Conservation (phyloP, 2,113 vertebrate genomes). For the Centropristis striata region DNA sequence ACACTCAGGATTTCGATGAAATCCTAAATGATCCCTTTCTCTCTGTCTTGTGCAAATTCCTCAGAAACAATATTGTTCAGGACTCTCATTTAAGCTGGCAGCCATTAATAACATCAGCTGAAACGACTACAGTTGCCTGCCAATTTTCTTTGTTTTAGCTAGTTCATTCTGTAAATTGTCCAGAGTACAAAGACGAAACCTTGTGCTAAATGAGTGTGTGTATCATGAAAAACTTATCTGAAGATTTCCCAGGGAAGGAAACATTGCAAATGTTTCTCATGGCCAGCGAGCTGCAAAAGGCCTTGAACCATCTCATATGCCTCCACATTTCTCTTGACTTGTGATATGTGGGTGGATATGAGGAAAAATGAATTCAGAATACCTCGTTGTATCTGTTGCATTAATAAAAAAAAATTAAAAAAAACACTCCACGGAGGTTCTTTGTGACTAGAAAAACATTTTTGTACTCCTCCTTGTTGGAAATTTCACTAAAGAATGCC, state of each 20-base stretch:
- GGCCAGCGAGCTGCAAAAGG: constrained; percentile 37
- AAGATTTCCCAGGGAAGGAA: background rate
- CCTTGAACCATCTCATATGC: constrained; percentile 23
- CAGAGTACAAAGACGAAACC: background rate
- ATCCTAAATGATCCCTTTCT: background rate
- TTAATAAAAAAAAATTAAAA: background rate
- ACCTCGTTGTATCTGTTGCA: background rate
- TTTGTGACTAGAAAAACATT: constrained; percentile 8
- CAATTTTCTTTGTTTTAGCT: background rate
- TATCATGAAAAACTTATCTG: no score
- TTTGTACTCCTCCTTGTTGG: background rate
- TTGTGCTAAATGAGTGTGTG: background rate
- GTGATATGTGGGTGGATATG: constrained; percentile 15
- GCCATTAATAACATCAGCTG: background rate
- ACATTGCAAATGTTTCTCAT: background rate
- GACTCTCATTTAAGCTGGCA: background rate
- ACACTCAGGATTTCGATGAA: background rate
- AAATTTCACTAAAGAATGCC: background rate
- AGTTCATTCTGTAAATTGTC: background rate
- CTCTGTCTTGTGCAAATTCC: background rate
- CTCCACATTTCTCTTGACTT: constrained; percentile 26
- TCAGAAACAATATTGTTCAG: background rate
- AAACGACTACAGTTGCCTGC: background rate
- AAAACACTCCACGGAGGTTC: background rate
- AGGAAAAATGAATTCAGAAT: constrained; percentile 6